Evolutionary conservation across 2,888 invertebrate species (phyloP).

Genomic region (Mimachlamys varia): DNA sequence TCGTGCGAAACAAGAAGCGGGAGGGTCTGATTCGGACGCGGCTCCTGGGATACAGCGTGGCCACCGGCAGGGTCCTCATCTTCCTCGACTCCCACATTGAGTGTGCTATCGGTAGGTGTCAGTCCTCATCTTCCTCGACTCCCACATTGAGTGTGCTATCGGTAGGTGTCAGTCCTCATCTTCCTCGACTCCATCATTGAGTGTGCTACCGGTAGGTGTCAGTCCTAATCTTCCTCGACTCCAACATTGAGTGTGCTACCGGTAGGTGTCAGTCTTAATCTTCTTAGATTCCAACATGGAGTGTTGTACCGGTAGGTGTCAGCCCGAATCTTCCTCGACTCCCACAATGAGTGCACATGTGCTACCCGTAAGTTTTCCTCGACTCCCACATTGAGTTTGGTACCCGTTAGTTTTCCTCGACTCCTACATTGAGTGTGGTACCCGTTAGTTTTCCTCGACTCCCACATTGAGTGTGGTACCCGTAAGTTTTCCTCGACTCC

Average conservation of each 20-base stretch:
- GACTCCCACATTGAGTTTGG: no score
- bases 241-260: conserved; percentile 97
- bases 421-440: no score
- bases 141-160: conserved; percentile 98
- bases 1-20: conserved; percentile 93
- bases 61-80: conserved; percentile 94
- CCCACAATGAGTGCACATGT: no score
- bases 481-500: no score
- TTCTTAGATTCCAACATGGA: no score
- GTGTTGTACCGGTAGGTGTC: no score
- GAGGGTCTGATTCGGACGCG: conserved; percentile 98
- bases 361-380: no score
- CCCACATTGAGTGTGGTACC: no score
- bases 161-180: conserved; percentile 95
- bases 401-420: no score
- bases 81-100: conserved; percentile 99
- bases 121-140: conserved; percentile 98
- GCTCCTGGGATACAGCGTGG: conserved; percentile 92
- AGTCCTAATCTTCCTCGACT: conserved; percentile 98
- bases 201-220: conserved; percentile 93
- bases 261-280: no score
- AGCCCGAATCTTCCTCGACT: no score
- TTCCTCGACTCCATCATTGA: conserved; percentile 99
- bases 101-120: conserved; percentile 93
- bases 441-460: no score